These are phyloP conservation scores for Colletes latitarsis DNA, from an alignment of 1,140 invertebrate genomes.

Conservation along the genomic window DNA sequence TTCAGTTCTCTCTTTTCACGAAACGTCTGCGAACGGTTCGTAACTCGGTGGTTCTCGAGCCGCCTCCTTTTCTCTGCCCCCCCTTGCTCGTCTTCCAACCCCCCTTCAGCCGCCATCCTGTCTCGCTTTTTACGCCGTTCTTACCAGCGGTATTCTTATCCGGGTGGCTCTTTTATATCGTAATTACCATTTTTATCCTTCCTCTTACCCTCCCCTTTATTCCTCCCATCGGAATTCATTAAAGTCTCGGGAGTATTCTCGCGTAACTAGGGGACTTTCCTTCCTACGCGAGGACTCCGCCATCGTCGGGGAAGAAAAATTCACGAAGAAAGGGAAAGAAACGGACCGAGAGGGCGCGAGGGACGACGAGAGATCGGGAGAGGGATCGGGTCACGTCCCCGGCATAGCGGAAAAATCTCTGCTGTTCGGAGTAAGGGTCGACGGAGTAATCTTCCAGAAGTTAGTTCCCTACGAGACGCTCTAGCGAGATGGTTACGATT, in stretches of 20 bases:
- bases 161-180: conserved; percentile 75
- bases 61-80: conserved; percentile 11
- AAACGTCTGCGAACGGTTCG: conserved; percentile 58
- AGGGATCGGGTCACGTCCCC: conserved; percentile 47
- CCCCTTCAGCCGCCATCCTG: conserved; percentile 6
- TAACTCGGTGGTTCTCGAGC: conserved; percentile 65
- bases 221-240: conserved; percentile 78
- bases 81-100: neutral
- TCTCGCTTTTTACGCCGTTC: conserved; percentile 41
- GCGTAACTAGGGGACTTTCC: conserved; percentile 72
- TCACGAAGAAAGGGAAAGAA: conserved; percentile 25
- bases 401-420: conserved; percentile 48
- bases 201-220: conserved; percentile 57
- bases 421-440: conserved; percentile 21
- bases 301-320: conserved; percentile 50
- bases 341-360: neutral
- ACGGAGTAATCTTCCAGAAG: conserved; percentile 58
- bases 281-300: conserved; percentile 43
- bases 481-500: conserved; percentile 40
- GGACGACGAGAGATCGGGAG: neutral
- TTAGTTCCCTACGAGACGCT: conserved; percentile 37
- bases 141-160: conserved; percentile 71
- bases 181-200: conserved; percentile 80
- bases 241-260: conserved; percentile 72
- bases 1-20: conserved; percentile 7